phyloP scores from a whole-genome alignment of 1,140 invertebrate species.

The Danaus melanippus region DNA sequence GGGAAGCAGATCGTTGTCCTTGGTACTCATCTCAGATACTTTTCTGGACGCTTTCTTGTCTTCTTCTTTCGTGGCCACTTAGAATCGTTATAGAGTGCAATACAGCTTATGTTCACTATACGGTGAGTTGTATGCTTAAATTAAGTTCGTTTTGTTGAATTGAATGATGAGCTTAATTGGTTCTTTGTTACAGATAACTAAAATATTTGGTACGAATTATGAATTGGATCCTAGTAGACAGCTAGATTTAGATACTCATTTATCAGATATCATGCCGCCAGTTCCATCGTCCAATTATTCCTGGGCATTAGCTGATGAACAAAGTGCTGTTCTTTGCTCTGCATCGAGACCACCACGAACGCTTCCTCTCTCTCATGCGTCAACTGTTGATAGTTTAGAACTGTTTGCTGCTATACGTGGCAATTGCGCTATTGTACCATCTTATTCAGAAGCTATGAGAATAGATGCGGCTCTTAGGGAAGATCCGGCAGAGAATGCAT shows the following conservation, averaged over 20 bases:
- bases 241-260: conserved; percentile 61
- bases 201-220: conserved; percentile 80
- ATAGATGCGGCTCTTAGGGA: conserved; percentile 67
- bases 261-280: conserved; percentile 66
- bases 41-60: conserved; percentile 83
- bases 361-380: conserved; percentile 75
- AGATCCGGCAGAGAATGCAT: conserved; percentile 45
- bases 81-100: conserved; percentile 88
- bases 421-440: conserved; percentile 72
- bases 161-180: neutral
- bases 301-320: conserved; percentile 71
- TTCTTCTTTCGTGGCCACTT: conserved; percentile 89
- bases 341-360: conserved; percentile 81
- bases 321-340: conserved; percentile 73
- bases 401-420: conserved; percentile 64
- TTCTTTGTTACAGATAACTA: conserved; percentile 74
- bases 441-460: conserved; percentile 75
- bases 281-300: conserved; percentile 53
- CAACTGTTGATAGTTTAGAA: conserved; percentile 62
- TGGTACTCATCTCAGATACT: conserved; percentile 76
- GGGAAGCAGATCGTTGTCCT: conserved; percentile 76
- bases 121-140: conserved; percentile 59
- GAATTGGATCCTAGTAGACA: conserved; percentile 70
- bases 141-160: neutral
- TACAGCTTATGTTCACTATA: conserved; percentile 87